A percentile compares a stretch with the other conserved stretches of the same genome.
phyloP scores from a whole-genome alignment of 2,797 vertebrate genomes.

The Labroides dimidiatus region DNA sequence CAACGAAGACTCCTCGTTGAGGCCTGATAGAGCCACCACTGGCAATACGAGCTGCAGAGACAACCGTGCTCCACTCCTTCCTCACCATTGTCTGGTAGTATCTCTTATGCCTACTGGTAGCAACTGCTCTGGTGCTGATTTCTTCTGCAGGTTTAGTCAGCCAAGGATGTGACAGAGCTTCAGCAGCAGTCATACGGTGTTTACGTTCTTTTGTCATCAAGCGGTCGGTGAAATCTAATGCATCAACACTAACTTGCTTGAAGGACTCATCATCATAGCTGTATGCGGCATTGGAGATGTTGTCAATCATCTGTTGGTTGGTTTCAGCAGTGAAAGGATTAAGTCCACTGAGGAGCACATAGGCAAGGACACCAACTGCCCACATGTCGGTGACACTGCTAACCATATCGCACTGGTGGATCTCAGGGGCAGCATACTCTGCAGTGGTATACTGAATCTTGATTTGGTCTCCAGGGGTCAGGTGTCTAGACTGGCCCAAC shows the following conservation, averaged over 20 bases:
- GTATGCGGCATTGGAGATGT: conserved; percentile 95
- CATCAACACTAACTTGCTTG: conserved; percentile 91
- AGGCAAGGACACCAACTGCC: conserved; percentile 94
- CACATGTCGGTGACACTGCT: conserved; percentile 98
- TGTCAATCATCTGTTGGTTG: conserved; percentile 97
- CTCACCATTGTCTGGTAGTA: conserved; percentile 94
- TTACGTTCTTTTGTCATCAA: conserved; percentile 96
- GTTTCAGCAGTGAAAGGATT: conserved; percentile 99
- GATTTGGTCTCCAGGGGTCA: conserved; percentile 95
- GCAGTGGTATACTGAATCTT: conserved; percentile 93
- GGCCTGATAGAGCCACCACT: conserved; percentile 93
- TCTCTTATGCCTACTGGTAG: conserved; percentile 92
- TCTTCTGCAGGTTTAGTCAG: conserved; percentile 89
- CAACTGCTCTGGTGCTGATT: conserved; percentile 89
- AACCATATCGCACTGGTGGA: conserved; percentile 96
- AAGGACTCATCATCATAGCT: conserved; percentile 97
- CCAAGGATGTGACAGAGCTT: conserved; percentile 94
- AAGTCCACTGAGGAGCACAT: conserved; percentile 94
- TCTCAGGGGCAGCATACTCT: conserved; percentile 96
- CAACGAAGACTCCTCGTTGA: conserved; percentile 91
- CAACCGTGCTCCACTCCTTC: conserved; percentile 95
- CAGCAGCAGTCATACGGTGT: conserved; percentile 94
- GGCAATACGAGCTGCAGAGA: conserved; percentile 94
- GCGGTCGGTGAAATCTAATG: conserved; percentile 95
- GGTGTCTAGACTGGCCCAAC: conserved; percentile 93